Evolutionary conservation across 2,888 invertebrate species (phyloP).

Genomic region (Dryomyza anilis): DNA sequence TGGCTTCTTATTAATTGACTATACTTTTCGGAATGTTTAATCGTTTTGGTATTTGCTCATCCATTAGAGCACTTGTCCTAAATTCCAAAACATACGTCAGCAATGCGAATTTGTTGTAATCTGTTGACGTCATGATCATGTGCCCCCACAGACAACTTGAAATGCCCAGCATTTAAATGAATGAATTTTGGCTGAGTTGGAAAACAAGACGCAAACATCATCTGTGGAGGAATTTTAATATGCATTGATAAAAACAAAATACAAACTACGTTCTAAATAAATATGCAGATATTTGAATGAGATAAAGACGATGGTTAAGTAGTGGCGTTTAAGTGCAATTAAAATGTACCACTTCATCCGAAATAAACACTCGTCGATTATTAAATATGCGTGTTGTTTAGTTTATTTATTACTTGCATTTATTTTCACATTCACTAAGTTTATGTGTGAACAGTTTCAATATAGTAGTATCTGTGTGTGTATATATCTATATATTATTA

Average conservation of each 20-base stretch:
- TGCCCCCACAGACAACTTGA: neutral
- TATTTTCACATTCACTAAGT: constrained; percentile 19
- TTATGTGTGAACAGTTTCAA: constrained; percentile 12
- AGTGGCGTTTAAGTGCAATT: neutral
- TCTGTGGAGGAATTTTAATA: too few species aligned
- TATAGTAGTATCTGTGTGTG: constrained; percentile 1
- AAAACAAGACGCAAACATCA: neutral
- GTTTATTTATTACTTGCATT: constrained; percentile 19
- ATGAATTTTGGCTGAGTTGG: neutral
- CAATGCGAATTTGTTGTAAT: constrained; percentile 3
- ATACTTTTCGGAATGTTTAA: too few species aligned
- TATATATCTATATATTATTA: constrained; percentile 11
- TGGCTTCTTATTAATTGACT: too few species aligned
- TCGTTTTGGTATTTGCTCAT: too few species aligned
- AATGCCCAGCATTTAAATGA: neutral
- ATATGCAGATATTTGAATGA: too few species aligned
- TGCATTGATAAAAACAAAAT: too few species aligned
- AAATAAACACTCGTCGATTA: neutral
- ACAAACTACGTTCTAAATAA: neutral
- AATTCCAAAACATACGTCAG: neutral
- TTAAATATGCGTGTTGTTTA: constrained; percentile 4
- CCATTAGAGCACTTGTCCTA: constrained; percentile 2
- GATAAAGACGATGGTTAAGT: too few species aligned
- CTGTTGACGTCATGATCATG: neutral
- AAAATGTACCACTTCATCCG: too few species aligned